Conservation (phyloP, 2,888 invertebrate genomes). For the Drosophila lutescens region DNA sequence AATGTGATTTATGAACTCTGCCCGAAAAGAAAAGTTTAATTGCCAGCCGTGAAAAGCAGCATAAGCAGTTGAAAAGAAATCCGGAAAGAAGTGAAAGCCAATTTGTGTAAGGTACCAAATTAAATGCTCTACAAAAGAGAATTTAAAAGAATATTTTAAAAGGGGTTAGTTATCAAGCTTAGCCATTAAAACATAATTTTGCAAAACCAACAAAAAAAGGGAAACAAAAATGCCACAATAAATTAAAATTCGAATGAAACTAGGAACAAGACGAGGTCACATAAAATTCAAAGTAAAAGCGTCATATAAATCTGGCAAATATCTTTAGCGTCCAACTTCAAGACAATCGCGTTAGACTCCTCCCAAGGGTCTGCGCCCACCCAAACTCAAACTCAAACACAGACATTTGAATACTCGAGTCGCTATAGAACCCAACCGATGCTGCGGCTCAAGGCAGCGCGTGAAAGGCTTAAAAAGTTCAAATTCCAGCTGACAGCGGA, state of each 20-base stretch:
- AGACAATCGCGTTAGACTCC: constrained; percentile 28
- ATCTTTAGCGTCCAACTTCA: constrained; percentile 1
- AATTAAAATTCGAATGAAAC: background rate
- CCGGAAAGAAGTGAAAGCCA: constrained; percentile 44
- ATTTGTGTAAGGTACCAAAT: background rate
- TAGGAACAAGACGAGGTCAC: background rate
- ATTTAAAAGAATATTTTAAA: background rate
- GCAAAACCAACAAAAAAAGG: background rate
- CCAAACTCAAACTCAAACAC: constrained; percentile 39
- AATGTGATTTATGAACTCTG: constrained; percentile 79
- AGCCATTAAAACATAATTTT: no score
- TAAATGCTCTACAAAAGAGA: constrained; percentile 10
- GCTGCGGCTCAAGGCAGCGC: constrained; percentile 72
- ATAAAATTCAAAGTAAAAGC: constrained; percentile 4
- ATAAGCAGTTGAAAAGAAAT: constrained; percentile 49
- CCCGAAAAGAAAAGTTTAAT: constrained; percentile 78
- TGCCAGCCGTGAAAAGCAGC: constrained; percentile 79
- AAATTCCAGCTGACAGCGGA: constrained; percentile 76
- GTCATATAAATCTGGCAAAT: constrained; percentile 2
- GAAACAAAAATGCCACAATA: background rate
- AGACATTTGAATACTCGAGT: constrained; percentile 48
- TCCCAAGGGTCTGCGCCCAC: constrained; percentile 1
- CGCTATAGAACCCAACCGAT: constrained; percentile 47
- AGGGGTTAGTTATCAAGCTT: no score
- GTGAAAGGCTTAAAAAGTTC: constrained; percentile 81